Evolutionary conservation across 2,888 invertebrate species (phyloP), one percentile per base, ranked within the genome.

Genomic region (Amphipyra berbera): DNA sequence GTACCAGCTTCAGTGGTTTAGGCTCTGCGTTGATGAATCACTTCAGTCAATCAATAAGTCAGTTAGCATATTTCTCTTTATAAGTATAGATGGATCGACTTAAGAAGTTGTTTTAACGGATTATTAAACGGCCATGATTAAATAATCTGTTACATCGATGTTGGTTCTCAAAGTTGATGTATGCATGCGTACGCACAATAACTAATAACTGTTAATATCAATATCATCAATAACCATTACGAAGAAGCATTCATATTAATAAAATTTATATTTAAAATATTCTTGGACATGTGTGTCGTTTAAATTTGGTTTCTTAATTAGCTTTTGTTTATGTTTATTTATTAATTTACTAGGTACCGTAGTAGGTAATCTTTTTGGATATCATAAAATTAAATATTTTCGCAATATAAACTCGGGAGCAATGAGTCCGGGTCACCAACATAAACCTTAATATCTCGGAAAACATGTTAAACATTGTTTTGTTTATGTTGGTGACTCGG

Each of bases 191-290:
- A 10, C 14, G 8, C 21, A n/a, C n/a, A 14, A 21, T 41, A 8
- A 14, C 1, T 30, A 30, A 41, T 50, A 46, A 33, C 13, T 37
- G 38, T n/a, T n/a, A n/a, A n/a, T 21, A 1, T n/a, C 0, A 45
- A n/a, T 44, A 13, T n/a, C 27, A 37, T 14, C 14, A 48, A 8
- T 9, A 21, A 21, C 6, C 6, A 13, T 57, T 44, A 8, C 38
- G 2, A 33, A 68, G 38, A 49, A 59, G 49, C 68, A 40, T 15
- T 8, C 21, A 38, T 47, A 9, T 6, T 61, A 13, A n/a, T n/a
- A n/a, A n/a, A n/a, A 45, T 38, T 45, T 12, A 13, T 41, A 30
- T 21, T 61, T 61, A 38, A 55, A 37, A 38, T 62, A 68, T 70
- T 70, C 41, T 1, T 47, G 9, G 14, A 7, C 38, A 70, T 37